A percentile compares a stretch with the other conserved stretches of the same genome.
Conservation (phyloP, 2,888 invertebrate species). For the Thymelicus lineola region DNA sequence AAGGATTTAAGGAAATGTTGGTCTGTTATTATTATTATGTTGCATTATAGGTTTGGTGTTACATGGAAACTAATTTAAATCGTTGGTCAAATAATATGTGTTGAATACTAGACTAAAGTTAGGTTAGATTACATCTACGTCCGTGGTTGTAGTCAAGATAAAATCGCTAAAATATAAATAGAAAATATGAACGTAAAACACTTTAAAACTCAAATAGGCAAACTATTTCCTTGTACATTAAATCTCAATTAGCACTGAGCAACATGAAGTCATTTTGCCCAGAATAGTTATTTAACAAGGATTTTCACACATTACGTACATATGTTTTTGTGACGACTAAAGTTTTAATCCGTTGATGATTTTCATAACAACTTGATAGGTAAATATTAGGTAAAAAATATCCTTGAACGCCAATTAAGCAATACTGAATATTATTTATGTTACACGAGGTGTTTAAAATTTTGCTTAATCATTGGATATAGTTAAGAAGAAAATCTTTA, state of each 20-base stretch:
- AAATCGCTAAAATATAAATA: background rate
- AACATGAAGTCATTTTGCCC: constrained; percentile 29
- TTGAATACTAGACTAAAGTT: too few species aligned
- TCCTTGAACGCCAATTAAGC: background rate
- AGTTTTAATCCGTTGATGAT: background rate
- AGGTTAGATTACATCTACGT: too few species aligned
- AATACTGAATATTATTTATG: too few species aligned
- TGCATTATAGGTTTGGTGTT: background rate
- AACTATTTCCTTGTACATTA: constrained; percentile 31
- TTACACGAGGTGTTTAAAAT: too few species aligned
- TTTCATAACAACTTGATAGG: background rate
- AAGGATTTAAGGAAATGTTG: background rate
- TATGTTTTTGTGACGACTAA: constrained; percentile 9
- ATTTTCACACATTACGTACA: constrained; percentile 21
- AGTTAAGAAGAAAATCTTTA: too few species aligned
- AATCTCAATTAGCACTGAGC: constrained; percentile 29
- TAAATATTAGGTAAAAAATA: background rate
- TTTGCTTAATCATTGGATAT: too few species aligned
- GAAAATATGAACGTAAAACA: background rate
- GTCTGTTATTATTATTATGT: background rate
- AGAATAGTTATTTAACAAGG: constrained; percentile 20
- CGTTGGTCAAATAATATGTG: background rate
- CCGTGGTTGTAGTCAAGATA: too few species aligned
- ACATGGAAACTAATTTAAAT: background rate
- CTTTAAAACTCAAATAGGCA: background rate